phyloP scores from a whole-genome alignment of 2,113 vertebrate genomes.

The Noctilio leporinus region DNA sequence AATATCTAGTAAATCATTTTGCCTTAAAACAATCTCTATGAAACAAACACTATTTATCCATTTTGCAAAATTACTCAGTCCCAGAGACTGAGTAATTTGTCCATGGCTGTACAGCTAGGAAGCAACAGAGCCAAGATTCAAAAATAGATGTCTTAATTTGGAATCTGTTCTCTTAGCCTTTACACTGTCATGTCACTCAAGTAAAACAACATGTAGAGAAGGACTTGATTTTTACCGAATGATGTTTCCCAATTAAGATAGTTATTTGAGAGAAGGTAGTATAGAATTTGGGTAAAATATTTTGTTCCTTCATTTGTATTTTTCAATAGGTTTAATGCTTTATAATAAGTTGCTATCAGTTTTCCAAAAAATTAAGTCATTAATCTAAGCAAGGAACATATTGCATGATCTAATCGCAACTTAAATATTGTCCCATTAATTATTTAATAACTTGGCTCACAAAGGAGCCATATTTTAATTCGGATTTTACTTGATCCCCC shows the following conservation, averaged over 20 bases:
- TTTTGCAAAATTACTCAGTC: neutral
- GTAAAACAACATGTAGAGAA: neutral
- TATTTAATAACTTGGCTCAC: neutral
- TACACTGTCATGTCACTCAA: neutral
- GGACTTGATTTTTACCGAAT: neutral
- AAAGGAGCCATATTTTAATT: neutral
- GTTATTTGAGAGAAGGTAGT: neutral
- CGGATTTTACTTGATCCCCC: neutral
- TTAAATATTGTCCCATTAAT: neutral
- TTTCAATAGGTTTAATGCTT: neutral
- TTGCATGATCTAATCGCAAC: neutral
- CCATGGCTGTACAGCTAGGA: neutral
- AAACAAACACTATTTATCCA: neutral
- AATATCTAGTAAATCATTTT: neutral
- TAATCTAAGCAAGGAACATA: conserved; percentile 18
- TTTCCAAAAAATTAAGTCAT: neutral
- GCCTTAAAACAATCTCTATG: neutral
- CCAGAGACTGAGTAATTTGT: neutral
- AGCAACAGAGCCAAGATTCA: neutral
- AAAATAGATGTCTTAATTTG: neutral
- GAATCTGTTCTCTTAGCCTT: neutral
- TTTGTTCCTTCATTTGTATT: neutral
- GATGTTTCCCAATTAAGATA: neutral
- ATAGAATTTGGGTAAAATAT: neutral
- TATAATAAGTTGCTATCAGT: neutral